Evolutionary conservation across 2,888 invertebrate genomes (phyloP), one percentile per base, ranked within the genome.

Genomic region (Oscheius sp.): DNA sequence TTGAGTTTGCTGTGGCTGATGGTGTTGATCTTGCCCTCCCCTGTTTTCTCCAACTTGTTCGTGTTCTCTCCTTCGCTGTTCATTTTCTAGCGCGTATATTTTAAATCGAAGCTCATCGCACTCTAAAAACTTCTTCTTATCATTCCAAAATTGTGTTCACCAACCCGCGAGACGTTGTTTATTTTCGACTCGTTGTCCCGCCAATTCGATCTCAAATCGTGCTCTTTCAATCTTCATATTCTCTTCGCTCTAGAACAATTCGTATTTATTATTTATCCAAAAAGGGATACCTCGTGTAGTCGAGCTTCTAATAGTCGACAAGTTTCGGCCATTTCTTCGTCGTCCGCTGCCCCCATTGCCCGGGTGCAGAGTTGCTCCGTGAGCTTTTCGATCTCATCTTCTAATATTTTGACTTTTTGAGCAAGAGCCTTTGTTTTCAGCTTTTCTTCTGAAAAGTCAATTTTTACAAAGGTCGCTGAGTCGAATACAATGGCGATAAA

Each of bases 361-460:
- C 74, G 70, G 43, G 82, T 81, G 68, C 83, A 83, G 25, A 83
- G 69, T 12, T 73, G 55, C 12, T 73, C 83, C 76, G 81, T 76
- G 6, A 86, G 74, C 55, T 83, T 77, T 69, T 86, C 85, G 63
- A 86, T 81, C 69, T 86, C 85, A 52, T 85, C 80, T 45, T 85
- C 84, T 55, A 86, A 75, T 13, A 81, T 74, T 13, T 83, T 83
- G 27, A 85, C 79, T 76, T 86, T 87, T 66, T 80, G 79, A 46
- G 83, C 78, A 18, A 87, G 80, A 1, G 84, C 86, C 46, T 87
- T 87, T 16, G 84, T 83, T 45, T 82, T 79, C 23, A 87, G 78
- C 25, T 83, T 77, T 55, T 85, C 84, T 72, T 85, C 84, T 85
- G 78, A 53, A 85, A 74, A 56, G 13, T 35, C 35, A 3, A 35